phyloP scores from a whole-genome alignment of 2,113 vertebrate genomes.

The Sinocyclocheilus anophthalmus region DNA sequence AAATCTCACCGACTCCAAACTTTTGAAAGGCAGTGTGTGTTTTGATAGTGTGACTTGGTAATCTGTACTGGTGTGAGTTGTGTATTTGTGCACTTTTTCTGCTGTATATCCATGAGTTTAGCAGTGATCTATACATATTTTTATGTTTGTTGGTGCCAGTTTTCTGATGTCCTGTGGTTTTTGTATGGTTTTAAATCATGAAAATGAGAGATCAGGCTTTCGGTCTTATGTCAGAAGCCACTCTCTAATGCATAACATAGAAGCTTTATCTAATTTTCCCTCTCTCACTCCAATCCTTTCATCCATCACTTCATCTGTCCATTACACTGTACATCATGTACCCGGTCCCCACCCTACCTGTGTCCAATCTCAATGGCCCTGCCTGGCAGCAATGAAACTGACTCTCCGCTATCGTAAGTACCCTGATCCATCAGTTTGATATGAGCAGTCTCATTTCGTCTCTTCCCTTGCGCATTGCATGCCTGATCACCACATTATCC shows the following conservation, averaged over 20 bases:
- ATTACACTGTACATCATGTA: conserved; percentile 16
- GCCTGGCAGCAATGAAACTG: conserved; percentile 62
- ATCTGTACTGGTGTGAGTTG: too few species aligned
- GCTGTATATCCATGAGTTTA: too few species aligned
- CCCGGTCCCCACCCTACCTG: conserved; percentile 14
- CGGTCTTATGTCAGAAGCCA: background rate
- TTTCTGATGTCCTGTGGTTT: too few species aligned
- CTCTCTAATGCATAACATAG: conserved; percentile 11
- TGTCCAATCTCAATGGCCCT: conserved; percentile 65
- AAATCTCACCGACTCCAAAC: too few species aligned
- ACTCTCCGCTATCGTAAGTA: conserved; percentile 71
- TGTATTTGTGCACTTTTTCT: too few species aligned
- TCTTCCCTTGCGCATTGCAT: background rate
- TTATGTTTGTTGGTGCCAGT: too few species aligned
- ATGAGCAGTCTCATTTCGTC: background rate
- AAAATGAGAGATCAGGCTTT: background rate
- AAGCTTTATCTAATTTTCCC: conserved; percentile 37
- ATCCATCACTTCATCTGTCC: conserved; percentile 39
- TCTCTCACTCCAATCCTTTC: conserved; percentile 34
- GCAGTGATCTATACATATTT: too few species aligned
- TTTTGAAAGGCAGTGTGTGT: too few species aligned
- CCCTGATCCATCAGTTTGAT: conserved; percentile 54
- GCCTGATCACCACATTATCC: conserved; percentile 3
- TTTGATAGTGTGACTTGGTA: too few species aligned
- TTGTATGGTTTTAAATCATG: background rate